Evolutionary conservation across 2,888 invertebrate species (phyloP), one percentile per base, ranked within the genome.

Genomic region (Archips crataeganus): DNA sequence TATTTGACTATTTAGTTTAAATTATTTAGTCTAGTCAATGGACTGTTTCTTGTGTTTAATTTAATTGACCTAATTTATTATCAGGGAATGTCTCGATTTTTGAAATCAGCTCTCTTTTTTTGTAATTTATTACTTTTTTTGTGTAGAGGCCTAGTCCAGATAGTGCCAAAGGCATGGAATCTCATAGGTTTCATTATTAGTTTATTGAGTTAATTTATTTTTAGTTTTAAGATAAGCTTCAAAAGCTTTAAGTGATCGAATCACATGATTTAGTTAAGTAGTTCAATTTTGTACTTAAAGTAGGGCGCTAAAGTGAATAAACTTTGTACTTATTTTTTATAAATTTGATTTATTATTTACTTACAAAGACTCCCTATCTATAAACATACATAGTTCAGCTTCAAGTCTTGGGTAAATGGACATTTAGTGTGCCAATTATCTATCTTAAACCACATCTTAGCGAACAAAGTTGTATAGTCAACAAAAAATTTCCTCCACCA

Each of bases 161-260:
- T 83, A 83, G 90, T 90, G 93, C 91, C 93, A 91, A 91, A 91
- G 92, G 92, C 92, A 89, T 87, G 76, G 89, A 91, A 92, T 93
- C 93, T 93, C 94, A 82, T 84, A 81, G 82, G 79, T 83, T 83
- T 80, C 77, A 74, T 77, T 77, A 75, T 81, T 79, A 71, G 78
- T 79, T 83, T 83, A 84, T 82, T 85, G 78, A 78, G 78, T 78
- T 82, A 76, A 79, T 77, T 77, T 76, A 79, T 84, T 75, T 81
- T 82, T 82, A 80, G 77, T 80, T 80, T 75, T 80, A 82, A 82
- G 77, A 77, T 79, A 80, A 87, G 93, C 91, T 91, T 91, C 77
- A 84, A 85, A 90, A 91, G 90, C 91, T 87, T 85, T 87, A 87
- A 88, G 89, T 87, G 88, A 90, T 90, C 75, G 81, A 84, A 87